These are phyloP conservation scores for Ianthella basta DNA, from an alignment of 37 sponge, comb jelly and placozoan genomes.

Conservation along the genomic window DNA sequence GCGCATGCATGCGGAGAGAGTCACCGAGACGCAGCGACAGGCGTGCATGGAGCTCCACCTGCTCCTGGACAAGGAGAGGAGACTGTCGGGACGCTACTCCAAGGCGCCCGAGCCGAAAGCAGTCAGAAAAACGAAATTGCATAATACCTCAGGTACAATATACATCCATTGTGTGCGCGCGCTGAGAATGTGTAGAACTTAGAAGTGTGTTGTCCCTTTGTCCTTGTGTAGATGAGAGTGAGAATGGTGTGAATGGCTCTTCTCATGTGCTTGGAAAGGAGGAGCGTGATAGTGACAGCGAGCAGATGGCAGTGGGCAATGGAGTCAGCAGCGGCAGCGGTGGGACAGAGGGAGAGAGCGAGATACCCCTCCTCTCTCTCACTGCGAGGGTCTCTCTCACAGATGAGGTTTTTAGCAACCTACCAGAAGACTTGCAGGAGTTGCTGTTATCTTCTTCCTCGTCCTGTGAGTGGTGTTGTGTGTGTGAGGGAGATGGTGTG, in stretches of 20 bases:
- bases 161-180: no score
- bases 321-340: no score
- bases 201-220: no score
- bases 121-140: no score
- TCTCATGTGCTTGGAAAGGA: no score
- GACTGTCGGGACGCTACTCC: not conserved
- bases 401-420: constrained; percentile 52
- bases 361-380: not conserved
- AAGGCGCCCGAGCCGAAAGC: not conserved
- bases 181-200: no score
- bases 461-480: not conserved
- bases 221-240: no score
- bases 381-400: constrained; percentile 8
- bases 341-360: not conserved
- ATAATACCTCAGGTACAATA: no score
- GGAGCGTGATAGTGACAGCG: no score
- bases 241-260: no score
- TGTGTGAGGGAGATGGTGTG: no score
- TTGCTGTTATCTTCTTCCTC: constrained; percentile 34
- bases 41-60: constrained; percentile 60
- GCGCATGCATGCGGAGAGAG: constrained; percentile 61
- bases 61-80: constrained; percentile 35
- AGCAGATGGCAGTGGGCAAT: no score
- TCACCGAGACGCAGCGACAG: constrained; percentile 42
- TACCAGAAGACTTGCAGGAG: constrained; percentile 51